Evolutionary conservation across 1,140 invertebrate genomes (phyloP), one percentile per base, ranked within the genome.

Genomic region (Zaprionus gabonicus): DNA sequence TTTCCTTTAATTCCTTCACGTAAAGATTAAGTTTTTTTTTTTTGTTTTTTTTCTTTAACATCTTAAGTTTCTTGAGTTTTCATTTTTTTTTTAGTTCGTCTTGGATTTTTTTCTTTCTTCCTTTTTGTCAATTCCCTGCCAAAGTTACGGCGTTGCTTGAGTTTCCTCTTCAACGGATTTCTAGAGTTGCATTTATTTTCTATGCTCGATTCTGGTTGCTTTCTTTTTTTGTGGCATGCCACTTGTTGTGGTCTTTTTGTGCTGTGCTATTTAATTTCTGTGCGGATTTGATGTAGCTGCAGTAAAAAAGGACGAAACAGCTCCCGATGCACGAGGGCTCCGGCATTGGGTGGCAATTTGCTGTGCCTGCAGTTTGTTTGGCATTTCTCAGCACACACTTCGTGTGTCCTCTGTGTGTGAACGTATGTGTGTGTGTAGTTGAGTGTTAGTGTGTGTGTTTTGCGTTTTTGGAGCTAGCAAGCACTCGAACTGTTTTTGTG

Each of bases 231-330:
- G 55, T 76, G 38, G 58, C 71, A 67, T 67, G 69, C 69, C 74
- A 76, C 69, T 76, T 77, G 75, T 77, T 73, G 75, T 67, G 38
- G 75, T 73, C 58, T 68, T 67, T 73, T 73, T 77, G 75, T 77
- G 75, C 63, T 68, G 75, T 74, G 71, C 75, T 49, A 73, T 77
- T 77, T 77, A 68, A 73, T 77, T 77, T 73, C 58, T 41, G 70
- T 68, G 57, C 63, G 63, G 75, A 77, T 77, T 68, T 74, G 75
- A 71, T 78, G 62, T 62, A 74, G 53, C 70, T 75, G 63, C 58
- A 64, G 77, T 59, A 60, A 65, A 76, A 70, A 78, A 78, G 75
- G 80, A 78, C 66, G 46, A 75, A 68, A 64, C 58, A 68, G 28
- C 60, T n/a, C 75, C 59, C 70, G 62, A 34, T 66, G 41, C 41